These are phyloP conservation scores for Acanthis flammea DNA, from an alignment of 2,797 vertebrate genomes.

Conservation along the genomic window DNA sequence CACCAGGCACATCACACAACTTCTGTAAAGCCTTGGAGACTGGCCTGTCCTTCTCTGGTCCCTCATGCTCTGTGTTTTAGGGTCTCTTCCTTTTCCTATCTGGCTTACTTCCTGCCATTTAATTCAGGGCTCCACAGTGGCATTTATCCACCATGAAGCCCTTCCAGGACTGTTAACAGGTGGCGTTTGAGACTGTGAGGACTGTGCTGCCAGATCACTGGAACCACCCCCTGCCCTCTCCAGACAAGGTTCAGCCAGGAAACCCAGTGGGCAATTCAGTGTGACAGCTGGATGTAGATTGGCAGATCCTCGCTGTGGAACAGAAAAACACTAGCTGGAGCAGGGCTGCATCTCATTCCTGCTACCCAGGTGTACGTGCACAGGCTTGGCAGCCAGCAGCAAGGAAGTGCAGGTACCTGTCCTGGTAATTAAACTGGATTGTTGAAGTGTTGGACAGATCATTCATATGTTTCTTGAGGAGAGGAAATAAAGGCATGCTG, in stretches of 20 bases:
- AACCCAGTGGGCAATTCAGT: fast-evolving
- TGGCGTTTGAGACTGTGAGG: neutral
- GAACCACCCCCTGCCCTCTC: neutral
- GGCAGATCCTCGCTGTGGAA: neutral
- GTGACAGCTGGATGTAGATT: neutral
- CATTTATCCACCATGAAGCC: fast-evolving
- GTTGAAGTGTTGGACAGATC: neutral
- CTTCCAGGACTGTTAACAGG: neutral
- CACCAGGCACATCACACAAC: neutral
- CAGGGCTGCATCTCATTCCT: neutral
- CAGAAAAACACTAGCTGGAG: neutral
- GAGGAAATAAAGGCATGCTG: neutral
- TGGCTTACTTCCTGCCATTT: neutral
- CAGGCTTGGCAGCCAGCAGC: neutral
- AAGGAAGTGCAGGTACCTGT: neutral
- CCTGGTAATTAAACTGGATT: neutral
- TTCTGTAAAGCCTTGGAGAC: neutral
- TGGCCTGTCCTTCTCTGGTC: neutral
- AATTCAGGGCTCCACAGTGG: neutral
- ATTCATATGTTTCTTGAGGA: neutral
- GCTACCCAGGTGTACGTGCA: neutral
- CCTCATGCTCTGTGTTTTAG: neutral
- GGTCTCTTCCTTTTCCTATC: neutral
- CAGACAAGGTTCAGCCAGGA: neutral
- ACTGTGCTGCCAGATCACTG: neutral